Percentiles rank a stretch among this genome's conserved stretches.
Evolutionary conservation across 2,797 vertebrate genomes (phyloP).

Genomic region (Glyptemys insculpta): DNA sequence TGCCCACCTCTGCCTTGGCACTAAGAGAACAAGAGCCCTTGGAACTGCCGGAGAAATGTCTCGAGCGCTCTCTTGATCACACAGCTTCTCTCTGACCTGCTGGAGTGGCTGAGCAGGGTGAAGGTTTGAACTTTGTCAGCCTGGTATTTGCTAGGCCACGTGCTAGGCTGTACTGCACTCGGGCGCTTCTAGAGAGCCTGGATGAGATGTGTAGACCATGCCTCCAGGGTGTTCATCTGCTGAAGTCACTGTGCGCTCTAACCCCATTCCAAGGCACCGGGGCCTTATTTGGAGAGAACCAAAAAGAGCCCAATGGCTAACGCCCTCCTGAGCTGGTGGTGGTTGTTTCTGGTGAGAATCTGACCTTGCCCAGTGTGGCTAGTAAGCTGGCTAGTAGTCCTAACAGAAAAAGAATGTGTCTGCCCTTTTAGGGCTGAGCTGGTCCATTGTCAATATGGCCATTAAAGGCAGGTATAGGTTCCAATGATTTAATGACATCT

Average conservation of each 20-base stretch:
- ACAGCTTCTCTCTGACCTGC: not conserved
- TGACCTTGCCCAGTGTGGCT: conserved; percentile 61
- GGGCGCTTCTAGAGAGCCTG: not conserved
- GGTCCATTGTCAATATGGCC: not conserved
- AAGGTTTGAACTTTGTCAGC: not conserved
- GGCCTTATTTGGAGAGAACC: conserved; percentile 44
- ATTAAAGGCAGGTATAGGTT: not conserved
- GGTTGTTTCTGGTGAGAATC: conserved; percentile 53
- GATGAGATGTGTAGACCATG: not conserved
- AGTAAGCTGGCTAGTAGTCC: conserved; percentile 24
- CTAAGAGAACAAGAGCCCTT: not conserved
- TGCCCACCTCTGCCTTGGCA: not conserved
- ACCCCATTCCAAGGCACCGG: conserved; percentile 48
- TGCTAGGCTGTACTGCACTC: not conserved
- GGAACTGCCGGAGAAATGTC: not conserved
- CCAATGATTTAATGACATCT: too few relatives aligned
- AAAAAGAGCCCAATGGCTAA: conserved; percentile 53
- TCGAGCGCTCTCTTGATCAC: not conserved
- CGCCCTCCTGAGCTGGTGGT: conserved; percentile 48
- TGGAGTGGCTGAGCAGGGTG: not conserved
- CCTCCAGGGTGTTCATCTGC: not conserved
- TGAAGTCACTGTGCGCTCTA: conserved; percentile 32
- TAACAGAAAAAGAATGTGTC: conserved; percentile 3
- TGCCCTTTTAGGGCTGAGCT: not conserved
- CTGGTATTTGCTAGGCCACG: too few relatives aligned